Percentiles rank a stretch among this genome's conserved stretches.
Evolutionary conservation across 2,113 vertebrate genomes (phyloP).

Genomic region (Callorhinus ursinus): DNA sequence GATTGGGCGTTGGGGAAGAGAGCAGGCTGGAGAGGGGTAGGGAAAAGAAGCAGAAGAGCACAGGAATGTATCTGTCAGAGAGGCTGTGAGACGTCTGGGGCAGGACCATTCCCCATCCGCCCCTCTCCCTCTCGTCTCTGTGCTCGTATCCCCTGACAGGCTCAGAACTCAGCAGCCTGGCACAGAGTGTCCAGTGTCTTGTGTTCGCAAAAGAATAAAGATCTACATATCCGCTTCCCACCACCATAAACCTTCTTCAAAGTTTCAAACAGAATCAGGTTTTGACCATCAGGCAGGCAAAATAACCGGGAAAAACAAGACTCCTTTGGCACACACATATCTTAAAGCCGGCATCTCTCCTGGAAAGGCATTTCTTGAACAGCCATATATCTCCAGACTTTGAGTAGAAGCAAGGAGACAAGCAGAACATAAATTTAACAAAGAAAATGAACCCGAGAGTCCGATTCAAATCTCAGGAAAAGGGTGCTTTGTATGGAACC

Average conservation of each 20-base stretch:
- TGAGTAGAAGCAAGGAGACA: slow-evolving; percentile 59
- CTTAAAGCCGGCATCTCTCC: neutral
- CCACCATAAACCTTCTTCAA: neutral
- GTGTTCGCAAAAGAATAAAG: slow-evolving; percentile 14
- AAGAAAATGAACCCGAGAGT: slow-evolving; percentile 62
- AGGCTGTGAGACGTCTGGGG: neutral
- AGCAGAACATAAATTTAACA: slow-evolving; percentile 74
- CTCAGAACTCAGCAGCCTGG: slow-evolving; percentile 15
- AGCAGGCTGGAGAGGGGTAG: neutral
- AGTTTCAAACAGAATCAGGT: neutral
- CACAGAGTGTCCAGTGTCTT: neutral
- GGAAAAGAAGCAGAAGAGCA: neutral
- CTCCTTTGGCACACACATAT: neutral
- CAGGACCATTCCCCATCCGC: neutral
- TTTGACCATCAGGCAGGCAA: neutral
- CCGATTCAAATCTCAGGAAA: slow-evolving; percentile 71
- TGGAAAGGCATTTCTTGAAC: slow-evolving; percentile 64
- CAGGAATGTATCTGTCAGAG: neutral
- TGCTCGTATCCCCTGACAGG: neutral
- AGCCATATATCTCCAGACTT: slow-evolving; percentile 42
- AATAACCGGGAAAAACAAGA: neutral
- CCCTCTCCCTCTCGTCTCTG: neutral
- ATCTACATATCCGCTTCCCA: neutral
- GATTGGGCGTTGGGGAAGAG: neutral
- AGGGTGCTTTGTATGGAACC: slow-evolving; percentile 52